Evolutionary conservation across 2,797 vertebrate species (phyloP).

Genomic region (Parauchenoglanis punctatus): DNA sequence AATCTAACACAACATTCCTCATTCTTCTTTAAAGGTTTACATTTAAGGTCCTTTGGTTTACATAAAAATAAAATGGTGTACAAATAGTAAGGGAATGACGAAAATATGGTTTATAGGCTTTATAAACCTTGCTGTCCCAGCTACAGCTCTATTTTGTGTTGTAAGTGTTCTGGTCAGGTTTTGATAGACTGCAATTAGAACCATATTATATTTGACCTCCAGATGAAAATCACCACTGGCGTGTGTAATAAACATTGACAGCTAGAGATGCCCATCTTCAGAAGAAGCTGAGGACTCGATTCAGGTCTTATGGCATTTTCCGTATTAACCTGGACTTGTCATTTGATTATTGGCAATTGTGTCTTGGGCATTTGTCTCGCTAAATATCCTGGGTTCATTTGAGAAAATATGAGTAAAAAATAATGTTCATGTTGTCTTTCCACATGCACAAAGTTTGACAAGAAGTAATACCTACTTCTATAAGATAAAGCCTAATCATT

Average conservation of each 20-base stretch:
- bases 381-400: background rate
- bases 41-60: background rate
- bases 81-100: background rate
- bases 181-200: conserved; percentile 27
- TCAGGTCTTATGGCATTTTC: conserved; percentile 4
- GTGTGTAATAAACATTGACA: conserved; percentile 48
- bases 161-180: background rate
- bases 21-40: background rate
- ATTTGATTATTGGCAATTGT: background rate
- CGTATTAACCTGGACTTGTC: background rate
- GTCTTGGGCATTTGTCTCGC: background rate
- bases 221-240: conserved; percentile 46
- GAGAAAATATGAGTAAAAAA: background rate
- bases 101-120: background rate
- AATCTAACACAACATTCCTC: background rate
- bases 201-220: conserved; percentile 59
- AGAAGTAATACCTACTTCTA: background rate
- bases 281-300: background rate
- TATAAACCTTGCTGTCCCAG: background rate
- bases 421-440: background rate
- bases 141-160: background rate
- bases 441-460: background rate
- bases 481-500: background rate
- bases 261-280: conserved; percentile 31
- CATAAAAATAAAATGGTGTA: background rate